Base-by-base conservation (phyloP, 2,113 vertebrate species). In the Carassius carassius region DNA sequence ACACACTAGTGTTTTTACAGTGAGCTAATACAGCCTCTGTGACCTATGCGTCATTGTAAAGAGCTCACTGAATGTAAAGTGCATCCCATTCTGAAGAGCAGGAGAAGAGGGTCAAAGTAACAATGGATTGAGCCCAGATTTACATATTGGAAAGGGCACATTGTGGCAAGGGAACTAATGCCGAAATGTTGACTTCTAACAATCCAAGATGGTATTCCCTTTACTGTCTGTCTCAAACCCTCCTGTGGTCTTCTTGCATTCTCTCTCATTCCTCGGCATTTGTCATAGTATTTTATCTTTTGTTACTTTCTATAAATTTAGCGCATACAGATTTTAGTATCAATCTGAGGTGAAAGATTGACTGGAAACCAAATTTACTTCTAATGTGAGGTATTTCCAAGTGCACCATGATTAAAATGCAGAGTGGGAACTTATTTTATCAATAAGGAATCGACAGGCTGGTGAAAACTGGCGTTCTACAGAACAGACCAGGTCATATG, bases 91-190 rank as follows among this genome's bases (percentile, higher is more conserved):
- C 58, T 83, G 60, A 76, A 37, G 85, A 88, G 79, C 70, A 32
- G 56, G 29, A 58, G 74, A 82, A 74, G 23, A 78, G 62, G 62
- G 72, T 91, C 92, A 92, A 85, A n/a, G 90, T 90, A 91, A 94
- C 91, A 94, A 93, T 91, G 92, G 93, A 92, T 92, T 88, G 90
- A 92, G 88, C 87, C 91, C 84, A 69, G 88, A 92, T 92, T 94
- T 93, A 93, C 93, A 94, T 92, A 94, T 92, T 87, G 87, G 88
- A 94, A 94, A 94, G 92, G 93, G 94, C 93, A 94, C 77, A 89
- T 87, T 89, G 92, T 89, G 91, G 86, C 89, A 91, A 90, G 92
- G 92, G 93, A 94, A 91, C 92, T 91, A 89, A 91, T 92, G 89
- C 91, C 89, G 88, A 94, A 93, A 93, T 92, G 91, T 92, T 93